A percentile compares a stretch with the other conserved stretches of the same genome.
Conservation (phyloP, 2,888 invertebrate species). For the Kuschelorhynchus macadamiae region DNA sequence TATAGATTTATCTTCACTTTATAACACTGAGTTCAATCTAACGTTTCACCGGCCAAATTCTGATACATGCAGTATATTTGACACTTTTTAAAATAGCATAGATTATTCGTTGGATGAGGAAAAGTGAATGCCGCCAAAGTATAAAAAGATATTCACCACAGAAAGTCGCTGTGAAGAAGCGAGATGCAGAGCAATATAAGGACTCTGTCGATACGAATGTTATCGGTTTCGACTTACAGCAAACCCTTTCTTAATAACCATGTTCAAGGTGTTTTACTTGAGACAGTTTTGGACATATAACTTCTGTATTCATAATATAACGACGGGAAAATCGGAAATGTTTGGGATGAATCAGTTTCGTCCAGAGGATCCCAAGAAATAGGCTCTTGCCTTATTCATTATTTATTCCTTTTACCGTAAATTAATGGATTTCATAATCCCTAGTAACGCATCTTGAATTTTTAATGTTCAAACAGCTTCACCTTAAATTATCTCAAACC, state of each 20-base stretch:
- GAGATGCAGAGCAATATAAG: conserved; percentile 19
- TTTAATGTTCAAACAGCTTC: too few species aligned
- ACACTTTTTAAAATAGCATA: conserved; percentile 19
- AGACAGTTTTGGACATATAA: conserved; percentile 52
- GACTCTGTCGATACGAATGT: conserved; percentile 19
- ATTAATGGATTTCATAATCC: too few species aligned
- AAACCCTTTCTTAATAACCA: conserved; percentile 45
- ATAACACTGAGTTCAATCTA: conserved; percentile 18
- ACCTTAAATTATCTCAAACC: too few species aligned
- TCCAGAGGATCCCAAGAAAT: conserved; percentile 52
- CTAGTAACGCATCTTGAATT: too few species aligned
- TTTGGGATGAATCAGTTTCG: conserved; percentile 51
- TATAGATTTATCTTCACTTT: conserved; percentile 21
- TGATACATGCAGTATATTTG: conserved; percentile 12
- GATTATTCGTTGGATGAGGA: conserved; percentile 24
- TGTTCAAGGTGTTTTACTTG: conserved; percentile 28
- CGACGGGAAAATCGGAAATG: conserved; percentile 46
- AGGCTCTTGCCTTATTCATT: conserved; percentile 38
- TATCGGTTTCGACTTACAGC: conserved; percentile 50
- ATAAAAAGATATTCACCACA: conserved; percentile 18
- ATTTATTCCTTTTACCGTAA: too few species aligned
- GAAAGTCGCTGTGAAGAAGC: conserved; percentile 20
- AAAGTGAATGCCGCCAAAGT: conserved; percentile 10
- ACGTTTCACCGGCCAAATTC: conserved; percentile 29
- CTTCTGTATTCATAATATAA: conserved; percentile 48